Evolutionary conservation across 2,888 invertebrate species (phyloP).

Genomic region (Ligdia adustata): DNA sequence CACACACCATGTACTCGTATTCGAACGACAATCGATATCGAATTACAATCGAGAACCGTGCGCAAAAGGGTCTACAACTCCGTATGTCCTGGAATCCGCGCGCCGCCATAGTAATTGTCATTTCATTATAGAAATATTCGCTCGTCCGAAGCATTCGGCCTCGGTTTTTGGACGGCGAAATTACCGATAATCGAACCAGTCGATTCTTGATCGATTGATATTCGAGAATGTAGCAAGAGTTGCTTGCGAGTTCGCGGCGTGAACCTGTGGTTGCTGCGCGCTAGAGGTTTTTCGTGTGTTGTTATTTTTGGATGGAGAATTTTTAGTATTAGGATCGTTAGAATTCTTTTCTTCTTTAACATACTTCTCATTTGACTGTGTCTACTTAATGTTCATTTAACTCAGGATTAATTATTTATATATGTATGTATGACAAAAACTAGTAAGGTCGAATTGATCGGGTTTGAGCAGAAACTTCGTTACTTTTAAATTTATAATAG

Average conservation of each 20-base stretch:
- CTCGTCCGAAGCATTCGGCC: slow-evolving; percentile 57
- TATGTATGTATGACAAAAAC: too few species aligned
- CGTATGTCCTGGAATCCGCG: not conserved
- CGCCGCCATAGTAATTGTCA: slow-evolving; percentile 74
- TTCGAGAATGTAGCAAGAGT: slow-evolving; percentile 19
- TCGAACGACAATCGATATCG: slow-evolving; percentile 16
- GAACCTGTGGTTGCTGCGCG: slow-evolving; percentile 8
- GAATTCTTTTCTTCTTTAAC: slow-evolving; percentile 4
- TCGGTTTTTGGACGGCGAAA: slow-evolving; percentile 70
- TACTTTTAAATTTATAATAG: too few species aligned
- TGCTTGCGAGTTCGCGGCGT: slow-evolving; percentile 11
- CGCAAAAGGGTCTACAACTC: not conserved
- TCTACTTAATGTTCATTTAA: too few species aligned
- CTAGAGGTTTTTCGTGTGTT: slow-evolving; percentile 6
- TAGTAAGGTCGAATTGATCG: too few species aligned
- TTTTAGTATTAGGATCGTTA: slow-evolving; percentile 7
- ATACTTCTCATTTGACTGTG: too few species aligned
- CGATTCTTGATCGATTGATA: slow-evolving; percentile 64
- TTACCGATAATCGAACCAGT: slow-evolving; percentile 75
- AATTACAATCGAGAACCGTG: slow-evolving; percentile 15
- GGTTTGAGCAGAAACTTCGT: too few species aligned
- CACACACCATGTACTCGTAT: not conserved
- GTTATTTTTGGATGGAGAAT: slow-evolving; percentile 3
- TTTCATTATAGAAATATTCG: slow-evolving; percentile 81
- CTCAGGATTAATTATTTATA: too few species aligned